Evolutionary conservation across 2,797 vertebrate genomes (phyloP).

Genomic region (Acestrorhynchus altus): DNA sequence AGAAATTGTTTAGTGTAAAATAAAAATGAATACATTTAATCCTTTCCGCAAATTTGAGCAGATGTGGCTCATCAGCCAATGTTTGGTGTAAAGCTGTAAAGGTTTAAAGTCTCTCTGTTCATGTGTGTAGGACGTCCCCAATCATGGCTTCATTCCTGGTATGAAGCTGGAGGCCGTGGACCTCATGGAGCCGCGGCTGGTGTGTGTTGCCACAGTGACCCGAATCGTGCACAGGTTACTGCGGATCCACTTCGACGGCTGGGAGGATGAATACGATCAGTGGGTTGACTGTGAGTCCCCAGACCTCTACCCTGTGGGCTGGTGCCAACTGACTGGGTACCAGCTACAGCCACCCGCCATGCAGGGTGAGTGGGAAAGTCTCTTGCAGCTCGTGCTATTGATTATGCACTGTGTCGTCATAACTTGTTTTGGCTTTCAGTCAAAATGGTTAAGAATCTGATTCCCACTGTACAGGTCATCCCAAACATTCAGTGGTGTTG

Average conservation of each 20-base stretch:
- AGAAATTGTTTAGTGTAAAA: no score
- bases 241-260: constrained; percentile 96
- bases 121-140: constrained; percentile 87
- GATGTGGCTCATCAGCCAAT: no score
- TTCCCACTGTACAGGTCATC: no score
- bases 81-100: no score
- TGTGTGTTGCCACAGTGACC: constrained; percentile 95
- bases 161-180: constrained; percentile 98
- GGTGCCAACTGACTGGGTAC: constrained; percentile 96
- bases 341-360: constrained; percentile 93
- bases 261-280: constrained; percentile 97
- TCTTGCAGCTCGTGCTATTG: no score
- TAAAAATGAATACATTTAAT: no score
- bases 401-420: not conserved
- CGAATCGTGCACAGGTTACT: constrained; percentile 94
- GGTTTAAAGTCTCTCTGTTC: not conserved
- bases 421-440: no score
- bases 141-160: constrained; percentile 92
- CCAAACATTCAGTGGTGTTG: no score
- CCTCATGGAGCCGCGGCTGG: constrained; percentile 95
- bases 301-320: constrained; percentile 96
- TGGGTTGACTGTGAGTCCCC: constrained; percentile 98
- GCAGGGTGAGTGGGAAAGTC: constrained; percentile 83
- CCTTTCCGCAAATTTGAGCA: no score
- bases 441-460: no score